phyloP scores from a whole-genome alignment of 1,140 invertebrate genomes.

The Euura saliciscinereae region DNA sequence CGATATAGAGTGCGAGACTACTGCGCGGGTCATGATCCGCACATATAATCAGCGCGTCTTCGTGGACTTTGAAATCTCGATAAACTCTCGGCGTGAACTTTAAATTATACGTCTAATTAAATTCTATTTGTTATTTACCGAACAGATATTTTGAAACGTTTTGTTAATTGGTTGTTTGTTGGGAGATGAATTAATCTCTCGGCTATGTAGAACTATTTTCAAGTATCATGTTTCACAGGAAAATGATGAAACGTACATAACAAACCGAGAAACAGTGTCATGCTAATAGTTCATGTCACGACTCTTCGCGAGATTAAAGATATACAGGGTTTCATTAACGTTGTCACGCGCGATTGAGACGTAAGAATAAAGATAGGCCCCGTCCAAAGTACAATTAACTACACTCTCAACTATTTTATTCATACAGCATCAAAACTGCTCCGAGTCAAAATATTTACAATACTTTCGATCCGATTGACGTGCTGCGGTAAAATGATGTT shows the following conservation, averaged over 20 bases:
- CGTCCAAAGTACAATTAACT: neutral
- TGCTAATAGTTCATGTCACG: neutral
- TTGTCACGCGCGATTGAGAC: neutral
- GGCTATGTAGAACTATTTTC: too few species aligned
- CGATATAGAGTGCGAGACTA: neutral
- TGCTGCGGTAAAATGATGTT: too few species aligned
- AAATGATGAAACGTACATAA: too few species aligned
- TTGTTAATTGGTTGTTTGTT: too few species aligned
- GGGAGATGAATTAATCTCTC: too few species aligned
- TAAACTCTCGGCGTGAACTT: neutral
- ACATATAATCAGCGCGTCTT: neutral
- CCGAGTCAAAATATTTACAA: too few species aligned
- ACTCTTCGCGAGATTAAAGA: neutral
- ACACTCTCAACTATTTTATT: neutral
- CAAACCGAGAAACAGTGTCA: neutral
- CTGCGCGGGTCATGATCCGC: neutral
- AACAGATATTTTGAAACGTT: too few species aligned
- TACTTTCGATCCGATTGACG: too few species aligned
- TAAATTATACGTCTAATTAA: too few species aligned
- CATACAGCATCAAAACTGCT: too few species aligned
- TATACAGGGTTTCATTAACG: neutral
- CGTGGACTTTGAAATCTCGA: slow-evolving; percentile 3
- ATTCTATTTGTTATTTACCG: neutral
- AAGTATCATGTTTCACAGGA: too few species aligned
- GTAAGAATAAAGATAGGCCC: neutral